phyloP scores from a whole-genome alignment of 2,113 vertebrate species.

The Procavia capensis region DNA sequence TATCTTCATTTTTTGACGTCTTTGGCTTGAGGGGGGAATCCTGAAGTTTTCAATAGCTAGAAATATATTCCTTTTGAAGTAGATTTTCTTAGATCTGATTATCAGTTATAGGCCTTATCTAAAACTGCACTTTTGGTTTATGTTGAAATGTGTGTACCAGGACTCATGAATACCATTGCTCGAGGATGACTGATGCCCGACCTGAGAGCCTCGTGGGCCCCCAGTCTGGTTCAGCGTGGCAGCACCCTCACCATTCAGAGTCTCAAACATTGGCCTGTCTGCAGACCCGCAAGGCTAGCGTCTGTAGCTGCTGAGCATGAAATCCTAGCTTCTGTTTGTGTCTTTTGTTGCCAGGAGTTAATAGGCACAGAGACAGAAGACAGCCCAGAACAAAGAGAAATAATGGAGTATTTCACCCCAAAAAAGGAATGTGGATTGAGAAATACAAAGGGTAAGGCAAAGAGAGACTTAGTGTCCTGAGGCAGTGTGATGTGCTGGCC shows the following conservation, averaged over 20 bases:
- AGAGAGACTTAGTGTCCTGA: slow-evolving; percentile 80
- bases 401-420: slow-evolving; percentile 87
- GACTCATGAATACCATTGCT: background rate
- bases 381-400: slow-evolving; percentile 87
- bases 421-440: slow-evolving; percentile 85
- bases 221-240: slow-evolving; percentile 42
- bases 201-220: slow-evolving; percentile 75
- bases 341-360: slow-evolving; percentile 84
- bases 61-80: background rate
- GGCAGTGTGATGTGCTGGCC: slow-evolving; percentile 76
- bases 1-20: background rate
- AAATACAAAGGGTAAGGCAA: slow-evolving; percentile 82
- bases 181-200: background rate
- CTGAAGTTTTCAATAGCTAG: background rate
- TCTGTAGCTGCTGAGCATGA: slow-evolving; percentile 85
- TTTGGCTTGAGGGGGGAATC: background rate
- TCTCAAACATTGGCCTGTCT: slow-evolving; percentile 77
- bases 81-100: background rate
- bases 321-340: slow-evolving; percentile 87
- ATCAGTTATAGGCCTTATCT: background rate
- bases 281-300: slow-evolving; percentile 72
- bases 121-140: slow-evolving; percentile 42
- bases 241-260: slow-evolving; percentile 71
- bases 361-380: slow-evolving; percentile 85
- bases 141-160: background rate